Percentiles rank a stretch among this genome's conserved stretches.
These are phyloP conservation scores for Nephrotoma appendiculata DNA, from an alignment of 2,888 invertebrate genomes.

Conservation along the genomic window DNA sequence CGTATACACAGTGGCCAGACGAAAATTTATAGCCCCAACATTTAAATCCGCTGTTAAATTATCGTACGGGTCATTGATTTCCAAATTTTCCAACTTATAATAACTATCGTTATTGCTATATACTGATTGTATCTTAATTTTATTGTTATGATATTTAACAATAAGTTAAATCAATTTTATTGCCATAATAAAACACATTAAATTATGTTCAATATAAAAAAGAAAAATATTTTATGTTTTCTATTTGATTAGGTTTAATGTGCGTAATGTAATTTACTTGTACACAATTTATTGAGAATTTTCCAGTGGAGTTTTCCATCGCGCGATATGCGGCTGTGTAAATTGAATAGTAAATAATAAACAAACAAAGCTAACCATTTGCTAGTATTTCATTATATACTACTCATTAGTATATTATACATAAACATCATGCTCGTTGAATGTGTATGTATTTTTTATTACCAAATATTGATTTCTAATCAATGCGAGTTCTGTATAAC, in stretches of 20 bases:
- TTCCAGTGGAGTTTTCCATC: background rate
- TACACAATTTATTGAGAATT: background rate
- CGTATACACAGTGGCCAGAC: background rate
- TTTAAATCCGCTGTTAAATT: background rate
- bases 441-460: background rate
- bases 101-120: background rate
- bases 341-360: background rate
- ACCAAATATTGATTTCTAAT: background rate
- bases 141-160: background rate
- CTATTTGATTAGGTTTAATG: background rate
- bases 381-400: background rate
- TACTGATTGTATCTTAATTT: background rate
- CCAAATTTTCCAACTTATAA: background rate
- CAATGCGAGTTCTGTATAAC: background rate
- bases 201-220: background rate
- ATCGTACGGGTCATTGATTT: background rate
- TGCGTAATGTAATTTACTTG: background rate
- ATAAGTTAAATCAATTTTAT: background rate
- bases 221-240: background rate
- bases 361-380: background rate
- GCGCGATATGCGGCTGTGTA: background rate
- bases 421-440: background rate
- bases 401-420: too few relatives aligned
- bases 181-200: background rate
- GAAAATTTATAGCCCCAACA: background rate